Evolutionary conservation across 2,888 invertebrate genomes (phyloP).

Genomic region (Mesochorus sp.): DNA sequence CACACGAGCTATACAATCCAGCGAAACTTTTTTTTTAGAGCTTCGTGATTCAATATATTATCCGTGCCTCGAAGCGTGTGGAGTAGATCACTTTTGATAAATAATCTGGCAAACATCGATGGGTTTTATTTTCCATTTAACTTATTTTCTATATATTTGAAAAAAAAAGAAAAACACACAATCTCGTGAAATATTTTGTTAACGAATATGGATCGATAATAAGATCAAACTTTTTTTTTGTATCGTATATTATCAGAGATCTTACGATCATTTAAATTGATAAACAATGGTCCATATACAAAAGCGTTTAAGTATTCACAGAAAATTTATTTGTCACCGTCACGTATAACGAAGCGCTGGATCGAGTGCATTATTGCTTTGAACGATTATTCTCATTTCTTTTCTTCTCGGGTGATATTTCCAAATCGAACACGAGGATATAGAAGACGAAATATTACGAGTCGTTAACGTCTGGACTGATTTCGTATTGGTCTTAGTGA

Average conservation of each 20-base stretch:
- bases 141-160: too few species aligned
- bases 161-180: too few species aligned
- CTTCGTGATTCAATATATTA: neutral
- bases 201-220: neutral
- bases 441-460: constrained; percentile 38
- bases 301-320: neutral
- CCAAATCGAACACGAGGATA: constrained; percentile 8
- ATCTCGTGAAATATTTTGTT: too few species aligned
- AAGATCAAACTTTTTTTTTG: too few species aligned
- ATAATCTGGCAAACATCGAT: neutral
- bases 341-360: constrained; percentile 27
- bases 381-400: constrained; percentile 23
- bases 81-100: neutral
- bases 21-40: neutral
- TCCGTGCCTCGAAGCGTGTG: neutral
- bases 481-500: constrained; percentile 41
- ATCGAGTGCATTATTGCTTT: constrained; percentile 1
- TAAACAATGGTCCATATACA: neutral
- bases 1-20: neutral
- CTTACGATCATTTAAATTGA: constrained; percentile 11
- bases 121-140: neutral
- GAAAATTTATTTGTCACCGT: constrained; percentile 27
- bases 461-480: constrained; percentile 41
- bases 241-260: neutral
- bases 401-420: neutral